phyloP scores from a whole-genome alignment of 2,797 vertebrate species.

The Megalops cyprinoides region DNA sequence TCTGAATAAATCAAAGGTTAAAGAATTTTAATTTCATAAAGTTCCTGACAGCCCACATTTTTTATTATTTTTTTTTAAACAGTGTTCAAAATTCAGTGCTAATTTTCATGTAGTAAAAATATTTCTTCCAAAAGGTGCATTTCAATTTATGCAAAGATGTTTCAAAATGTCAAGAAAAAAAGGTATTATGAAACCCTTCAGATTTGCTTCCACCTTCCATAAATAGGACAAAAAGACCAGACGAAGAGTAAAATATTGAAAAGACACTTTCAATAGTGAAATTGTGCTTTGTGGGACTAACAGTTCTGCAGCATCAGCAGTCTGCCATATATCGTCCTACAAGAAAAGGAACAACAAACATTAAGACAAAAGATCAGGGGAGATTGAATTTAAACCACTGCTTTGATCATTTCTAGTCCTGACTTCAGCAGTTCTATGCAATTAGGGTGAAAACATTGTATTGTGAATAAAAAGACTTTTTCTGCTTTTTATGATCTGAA shows the following conservation, averaged over 20 bases:
- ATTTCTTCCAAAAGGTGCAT: conserved; percentile 76
- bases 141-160: conserved; percentile 47
- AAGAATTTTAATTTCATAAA: conserved; percentile 63
- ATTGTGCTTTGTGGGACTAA: conserved; percentile 51
- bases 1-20: conserved; percentile 71
- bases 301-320: conserved; percentile 77
- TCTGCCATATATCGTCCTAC: conserved; percentile 97
- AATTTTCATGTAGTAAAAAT: conserved; percentile 79
- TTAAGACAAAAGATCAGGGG: not conserved
- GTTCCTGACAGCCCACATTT: conserved; percentile 66
- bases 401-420: not conserved
- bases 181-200: conserved; percentile 42
- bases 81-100: conserved; percentile 95
- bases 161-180: conserved; percentile 52
- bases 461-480: not conserved
- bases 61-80: conserved; percentile 65
- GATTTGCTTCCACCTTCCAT: conserved; percentile 38
- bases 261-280: conserved; percentile 46
- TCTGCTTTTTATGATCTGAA: not conserved
- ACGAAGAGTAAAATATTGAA: conserved; percentile 45
- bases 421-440: not conserved
- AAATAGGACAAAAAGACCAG: conserved; percentile 52
- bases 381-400: not conserved
- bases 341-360: conserved; percentile 54
- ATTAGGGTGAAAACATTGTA: not conserved